phyloP scores from a whole-genome alignment of 2,888 invertebrate genomes.

The Metopia argyrocephala region DNA sequence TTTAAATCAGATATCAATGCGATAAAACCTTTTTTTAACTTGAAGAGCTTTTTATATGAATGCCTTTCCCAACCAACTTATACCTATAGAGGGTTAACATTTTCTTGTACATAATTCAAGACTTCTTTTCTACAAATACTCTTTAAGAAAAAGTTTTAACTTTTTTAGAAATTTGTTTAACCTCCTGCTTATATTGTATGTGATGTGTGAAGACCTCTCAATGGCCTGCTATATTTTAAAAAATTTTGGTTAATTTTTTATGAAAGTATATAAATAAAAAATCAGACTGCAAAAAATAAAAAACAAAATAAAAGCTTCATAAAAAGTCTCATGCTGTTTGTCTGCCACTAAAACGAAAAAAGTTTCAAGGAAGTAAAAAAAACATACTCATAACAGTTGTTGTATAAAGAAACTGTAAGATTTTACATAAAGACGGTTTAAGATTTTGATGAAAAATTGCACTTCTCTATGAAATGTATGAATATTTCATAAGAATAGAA shows the following conservation, averaged over 20 bases:
- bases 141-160: background rate
- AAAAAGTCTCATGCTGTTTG: conserved; percentile 31
- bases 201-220: background rate
- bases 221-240: background rate
- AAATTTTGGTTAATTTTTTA: background rate
- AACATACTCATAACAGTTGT: background rate
- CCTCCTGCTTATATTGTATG: background rate
- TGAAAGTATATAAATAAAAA: background rate
- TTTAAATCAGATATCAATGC: too few species aligned
- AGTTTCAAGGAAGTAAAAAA: background rate
- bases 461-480: conserved; percentile 44
- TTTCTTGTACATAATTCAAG: background rate
- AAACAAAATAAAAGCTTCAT: background rate
- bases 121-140: too few species aligned
- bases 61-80: too few species aligned
- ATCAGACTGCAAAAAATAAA: background rate
- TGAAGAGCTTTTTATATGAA: too few species aligned
- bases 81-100: background rate
- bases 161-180: background rate
- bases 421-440: conserved; percentile 34
- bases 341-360: background rate
- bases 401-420: background rate
- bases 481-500: conserved; percentile 38
- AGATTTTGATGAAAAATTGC: conserved; percentile 43
- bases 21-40: too few species aligned